Percentiles rank a stretch among this genome's conserved stretches.
phyloP scores from a whole-genome alignment of 1,140 invertebrate genomes.

The Drosophila repletoides region DNA sequence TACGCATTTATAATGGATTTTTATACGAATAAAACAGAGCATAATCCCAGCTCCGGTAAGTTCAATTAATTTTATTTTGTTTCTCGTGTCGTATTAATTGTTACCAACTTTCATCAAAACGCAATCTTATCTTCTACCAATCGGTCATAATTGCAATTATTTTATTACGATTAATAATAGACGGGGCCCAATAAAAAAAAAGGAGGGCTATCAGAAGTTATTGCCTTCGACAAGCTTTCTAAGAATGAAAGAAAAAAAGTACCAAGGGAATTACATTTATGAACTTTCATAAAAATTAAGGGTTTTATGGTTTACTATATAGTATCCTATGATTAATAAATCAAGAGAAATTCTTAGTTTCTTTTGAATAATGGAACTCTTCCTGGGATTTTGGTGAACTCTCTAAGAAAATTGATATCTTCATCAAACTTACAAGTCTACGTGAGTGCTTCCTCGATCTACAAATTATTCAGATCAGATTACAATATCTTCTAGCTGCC shows the following conservation, averaged over 20 bases:
- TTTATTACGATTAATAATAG: slow-evolving; percentile 6
- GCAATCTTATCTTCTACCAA: slow-evolving; percentile 54
- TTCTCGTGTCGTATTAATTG: no score
- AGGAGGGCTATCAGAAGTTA: neutral
- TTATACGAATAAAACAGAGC: slow-evolving; percentile 57
- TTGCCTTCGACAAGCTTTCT: no score
- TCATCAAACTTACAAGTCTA: no score
- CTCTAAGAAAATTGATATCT: no score
- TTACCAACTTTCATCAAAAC: neutral
- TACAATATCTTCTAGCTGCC: no score
- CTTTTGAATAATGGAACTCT: neutral
- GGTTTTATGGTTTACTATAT: no score
- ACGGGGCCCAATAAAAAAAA: neutral
- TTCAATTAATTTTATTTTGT: slow-evolving; percentile 34
- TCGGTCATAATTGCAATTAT: slow-evolving; percentile 13
- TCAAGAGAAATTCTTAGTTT: no score
- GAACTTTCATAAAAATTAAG: no score
- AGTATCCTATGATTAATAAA: no score
- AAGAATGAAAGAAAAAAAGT: neutral
- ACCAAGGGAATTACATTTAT: neutral
- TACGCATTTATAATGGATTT: slow-evolving; percentile 65
- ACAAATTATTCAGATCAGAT: no score
- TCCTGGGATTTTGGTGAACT: no score
- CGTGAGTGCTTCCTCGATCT: no score
- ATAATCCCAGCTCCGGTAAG: slow-evolving; percentile 59